Percentiles rank a stretch among this genome's conserved stretches.
Evolutionary conservation across 2,888 invertebrate species (phyloP).

Genomic region (Eupithecia abbreviata): DNA sequence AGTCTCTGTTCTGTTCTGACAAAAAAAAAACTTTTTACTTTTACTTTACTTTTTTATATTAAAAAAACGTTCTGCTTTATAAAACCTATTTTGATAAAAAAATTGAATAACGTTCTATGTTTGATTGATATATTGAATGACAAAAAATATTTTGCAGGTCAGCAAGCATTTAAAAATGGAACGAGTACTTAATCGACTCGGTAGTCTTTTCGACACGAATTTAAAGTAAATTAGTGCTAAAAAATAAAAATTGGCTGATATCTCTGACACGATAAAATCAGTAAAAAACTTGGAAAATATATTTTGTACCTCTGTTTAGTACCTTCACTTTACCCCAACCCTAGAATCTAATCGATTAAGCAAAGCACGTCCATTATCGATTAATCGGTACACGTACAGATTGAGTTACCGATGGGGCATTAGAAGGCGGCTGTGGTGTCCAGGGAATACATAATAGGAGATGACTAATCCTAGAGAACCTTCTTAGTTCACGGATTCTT

Average conservation of each 20-base stretch:
- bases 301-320: not conserved
- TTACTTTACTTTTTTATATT: too few species aligned
- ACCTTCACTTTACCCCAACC: conserved; percentile 12
- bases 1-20: too few species aligned
- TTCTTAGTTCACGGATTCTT: not conserved
- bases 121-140: not conserved
- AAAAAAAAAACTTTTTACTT: too few species aligned
- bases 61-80: too few species aligned
- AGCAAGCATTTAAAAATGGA: not conserved
- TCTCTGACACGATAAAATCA: too few species aligned
- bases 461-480: conserved; percentile 33
- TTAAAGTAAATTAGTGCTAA: not conserved
- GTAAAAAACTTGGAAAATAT: too few species aligned
- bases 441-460: conserved; percentile 50
- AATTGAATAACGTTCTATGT: not conserved
- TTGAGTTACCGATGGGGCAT: conserved; percentile 53
- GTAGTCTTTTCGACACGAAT: not conserved
- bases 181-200: not conserved
- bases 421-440: conserved; percentile 47
- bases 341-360: conserved; percentile 19
- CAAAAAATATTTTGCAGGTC: not conserved
- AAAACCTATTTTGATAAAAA: not conserved
- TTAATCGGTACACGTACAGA: conserved; percentile 48
- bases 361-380: conserved; percentile 17
- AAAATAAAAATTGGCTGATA: not conserved